Evolutionary conservation across 1,140 invertebrate species (phyloP).

Genomic region (Bombus impatiens): DNA sequence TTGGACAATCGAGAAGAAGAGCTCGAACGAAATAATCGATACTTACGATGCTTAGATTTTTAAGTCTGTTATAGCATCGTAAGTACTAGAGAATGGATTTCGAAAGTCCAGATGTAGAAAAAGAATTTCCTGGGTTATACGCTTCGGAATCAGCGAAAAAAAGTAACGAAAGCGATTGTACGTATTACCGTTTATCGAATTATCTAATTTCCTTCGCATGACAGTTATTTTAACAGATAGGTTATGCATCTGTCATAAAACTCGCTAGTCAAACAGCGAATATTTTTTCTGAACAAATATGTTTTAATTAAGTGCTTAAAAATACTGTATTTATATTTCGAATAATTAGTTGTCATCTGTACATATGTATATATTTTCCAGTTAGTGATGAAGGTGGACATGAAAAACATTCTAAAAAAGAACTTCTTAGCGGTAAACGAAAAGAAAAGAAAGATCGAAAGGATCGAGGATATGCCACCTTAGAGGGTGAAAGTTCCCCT

Average conservation of each 20-base stretch:
- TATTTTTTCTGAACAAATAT: background rate
- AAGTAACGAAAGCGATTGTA: conserved; percentile 93
- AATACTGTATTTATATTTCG: background rate
- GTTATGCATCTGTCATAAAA: conserved; percentile 60
- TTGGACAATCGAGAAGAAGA: conserved; percentile 24
- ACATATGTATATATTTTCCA: conserved; percentile 70
- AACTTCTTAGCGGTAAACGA: conserved; percentile 86
- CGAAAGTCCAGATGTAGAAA: conserved; percentile 94
- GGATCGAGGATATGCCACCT: conserved; percentile 93
- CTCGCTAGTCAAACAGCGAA: background rate
- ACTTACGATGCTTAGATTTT: conserved; percentile 27
- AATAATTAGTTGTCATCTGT: background rate
- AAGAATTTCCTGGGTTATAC: conserved; percentile 94
- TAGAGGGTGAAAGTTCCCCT: conserved; percentile 96
- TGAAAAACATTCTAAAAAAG: conserved; percentile 90
- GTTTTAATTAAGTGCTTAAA: background rate
- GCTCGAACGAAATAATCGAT: conserved; percentile 44
- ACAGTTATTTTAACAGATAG: conserved; percentile 16
- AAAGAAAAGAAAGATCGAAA: conserved; percentile 94
- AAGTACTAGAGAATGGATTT: conserved; percentile 88
- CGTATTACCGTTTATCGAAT: conserved; percentile 74
- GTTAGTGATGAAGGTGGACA: conserved; percentile 89
- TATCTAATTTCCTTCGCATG: background rate
- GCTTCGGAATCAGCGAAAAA: conserved; percentile 89
- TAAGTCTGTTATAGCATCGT: conserved; percentile 14